Evolutionary conservation across 2,113 vertebrate genomes (phyloP), one percentile per base, ranked within the genome.

Genomic region (Mesembrinibis cayennensis): DNA sequence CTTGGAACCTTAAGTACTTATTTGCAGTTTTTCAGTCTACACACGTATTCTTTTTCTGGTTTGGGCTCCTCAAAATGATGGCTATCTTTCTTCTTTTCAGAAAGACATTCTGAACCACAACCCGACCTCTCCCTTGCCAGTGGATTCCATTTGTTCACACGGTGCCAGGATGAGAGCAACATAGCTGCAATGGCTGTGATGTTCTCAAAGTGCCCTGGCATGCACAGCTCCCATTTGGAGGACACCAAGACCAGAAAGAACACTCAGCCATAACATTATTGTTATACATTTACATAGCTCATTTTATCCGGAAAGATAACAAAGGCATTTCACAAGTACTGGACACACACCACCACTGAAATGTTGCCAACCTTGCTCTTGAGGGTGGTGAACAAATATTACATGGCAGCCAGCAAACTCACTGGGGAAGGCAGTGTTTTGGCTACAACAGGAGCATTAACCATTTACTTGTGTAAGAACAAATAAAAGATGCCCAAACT

Each of bases 261-360:
- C 12, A 6, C 38, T 94, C 87, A 91, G 40, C 17, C 78, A 62
- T 40, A 69, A 38, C 29, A 58, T 36, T 91, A n/a, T 6, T 91
- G 34, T 22, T 79, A 65, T 79, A 84, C 44, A 71, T 82, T 91
- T 87, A 71, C 81, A 94, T 53, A 69, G 34, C 38, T 91, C 34
- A 53, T 92, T 92, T 94, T 91, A 91, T 87, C 91, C 65, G 2
- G 61, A 82, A 89, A 82, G 76, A 95, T 81, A 95, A 92, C 40
- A 82, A 53, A 93, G 81, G 77, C 82, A 94, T 97, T 94, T 97
- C 84, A 82, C 53, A 90, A 91, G 89, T 65, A 52, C 82, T 88
- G 63, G 84, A 94, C 65, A 79, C 74, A 76, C 40, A 89, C 47
- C 53, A 82, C 42, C 45, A 59, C 52, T 72, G 91, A 90, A 92